Evolutionary conservation across 2,797 vertebrate genomes (phyloP), one percentile per base, ranked within the genome.

Genomic region (Acipenser transmontanus): DNA sequence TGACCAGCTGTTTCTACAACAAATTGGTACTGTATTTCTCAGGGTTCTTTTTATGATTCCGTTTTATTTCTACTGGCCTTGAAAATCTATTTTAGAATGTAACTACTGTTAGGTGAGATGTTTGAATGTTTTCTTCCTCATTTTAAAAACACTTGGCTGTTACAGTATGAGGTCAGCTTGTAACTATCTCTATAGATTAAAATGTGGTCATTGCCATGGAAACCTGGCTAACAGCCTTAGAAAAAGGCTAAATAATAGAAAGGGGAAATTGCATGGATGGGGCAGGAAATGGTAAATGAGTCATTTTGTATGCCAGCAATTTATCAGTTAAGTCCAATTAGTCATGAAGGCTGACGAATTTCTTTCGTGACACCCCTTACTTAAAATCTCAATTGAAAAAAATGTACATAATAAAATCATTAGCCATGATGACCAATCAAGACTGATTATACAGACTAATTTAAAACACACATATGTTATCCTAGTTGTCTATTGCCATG

Each of bases 121-220:
- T 34, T 34, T 34, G 4, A 34, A 34, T 34, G 34, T 34, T 34
- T 34, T 34, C 34, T 34, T 34, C 34, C 34, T 34, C 34, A 34
- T 34, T 34, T 34, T 34, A 34, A 34, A 34, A 34, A 34, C 34
- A 34, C 34, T 34, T 4, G 34, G 2, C 34, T 34, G 4, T 34
- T 34, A 34, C 34, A 34, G 34, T 34, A 34, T 34, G 34, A 34
- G 34, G 34, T 34, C 34, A 34, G 34, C 34, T 34, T 34, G 34
- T 34, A 34, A 34, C 34, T 34, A 1, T 4, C 34, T 34, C 34
- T 34, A 4, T 34, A 34, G 34, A 34, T 34, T 34, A 34, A 3
- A 3, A 34, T 34, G 34, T 34, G 63, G 50, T 34, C 47, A 51
- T 65, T 65, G 63, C 63, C 50, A 65, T 10, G 51, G 63, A 12